Base-by-base conservation (phyloP, 1,140 invertebrate genomes). In the Heliconius hermathena region DNA sequence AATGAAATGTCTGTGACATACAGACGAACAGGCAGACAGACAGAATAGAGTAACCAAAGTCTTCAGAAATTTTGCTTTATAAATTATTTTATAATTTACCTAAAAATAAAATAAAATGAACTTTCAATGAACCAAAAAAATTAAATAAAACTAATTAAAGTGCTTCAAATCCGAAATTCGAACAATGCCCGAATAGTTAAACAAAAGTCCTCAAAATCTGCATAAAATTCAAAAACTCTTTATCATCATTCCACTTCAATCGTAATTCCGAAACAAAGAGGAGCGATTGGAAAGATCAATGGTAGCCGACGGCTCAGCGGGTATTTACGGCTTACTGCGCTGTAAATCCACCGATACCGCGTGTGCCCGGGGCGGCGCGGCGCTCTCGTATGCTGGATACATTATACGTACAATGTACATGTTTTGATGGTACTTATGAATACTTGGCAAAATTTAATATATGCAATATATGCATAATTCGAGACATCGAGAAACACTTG, bases 271-370 rank as follows among this genome's bases (percentile, higher is more conserved):
- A 88, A 91, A 90, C 86, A 91, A 91, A 87, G 87, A 85, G 82
- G 82, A 83, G 29, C 80, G 73, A 78, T 77, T 84, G 80, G 80
- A 76, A 87, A 90, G 89, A 91, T 90, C 89, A 86, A 90, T 89
- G 86, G 77, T 87, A 84, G 87, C 89, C 89, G 85, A 79, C 84
- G 88, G 87, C 89, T 82, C 82, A 77, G 78, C 77, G 82, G 74
- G 84, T 89, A 90, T 91, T 92, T 90, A 91, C 89, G 83, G 88
- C 80, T 85, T 89, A 90, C 86, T 92, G 89, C 88, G 82, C 89
- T 89, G 90, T 92, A 90, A 92, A 92, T 88, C 84, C 83, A 81
- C 20, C 82, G 90, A 92, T 92, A 92, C 86, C 90, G 79, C 73
- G 76, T 75, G 80, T 80, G 88, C 88, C 89, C 81, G 79, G 81